Conservation (phyloP, 2,113 vertebrate genomes). For the Catagonus wagneri region DNA sequence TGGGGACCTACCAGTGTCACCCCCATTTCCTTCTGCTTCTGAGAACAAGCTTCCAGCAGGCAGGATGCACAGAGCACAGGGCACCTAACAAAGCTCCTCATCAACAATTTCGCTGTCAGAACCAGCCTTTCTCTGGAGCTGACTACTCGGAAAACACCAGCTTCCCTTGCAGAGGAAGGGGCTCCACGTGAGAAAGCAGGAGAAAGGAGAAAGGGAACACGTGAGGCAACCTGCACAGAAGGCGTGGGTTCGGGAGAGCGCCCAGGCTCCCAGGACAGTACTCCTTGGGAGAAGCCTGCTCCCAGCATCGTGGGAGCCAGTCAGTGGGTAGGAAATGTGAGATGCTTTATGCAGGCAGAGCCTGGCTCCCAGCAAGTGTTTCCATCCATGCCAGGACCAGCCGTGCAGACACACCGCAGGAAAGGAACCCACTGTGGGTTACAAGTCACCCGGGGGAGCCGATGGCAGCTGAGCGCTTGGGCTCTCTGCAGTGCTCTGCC, state of each 20-base stretch:
- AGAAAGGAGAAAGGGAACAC: not conserved
- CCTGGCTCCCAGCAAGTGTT: no score
- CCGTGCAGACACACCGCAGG: accelerated
- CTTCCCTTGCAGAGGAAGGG: not conserved
- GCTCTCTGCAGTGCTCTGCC: accelerated
- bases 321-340: accelerated
- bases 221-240: accelerated
- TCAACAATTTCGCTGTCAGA: conserved; percentile 49
- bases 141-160: not conserved
- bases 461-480: accelerated
- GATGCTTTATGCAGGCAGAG: accelerated
- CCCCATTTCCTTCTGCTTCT: conserved; percentile 48
- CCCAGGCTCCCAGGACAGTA: not conserved
- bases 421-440: accelerated
- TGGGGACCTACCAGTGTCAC: not conserved
- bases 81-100: not conserved
- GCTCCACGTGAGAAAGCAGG: accelerated
- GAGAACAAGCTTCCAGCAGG: conserved; percentile 38
- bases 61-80: conserved; percentile 17
- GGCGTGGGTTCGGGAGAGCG: not conserved
- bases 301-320: accelerated
- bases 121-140: not conserved
- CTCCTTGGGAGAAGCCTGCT: not conserved
- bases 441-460: accelerated
- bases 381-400: not conserved